A percentile compares a stretch with the other conserved stretches of the same genome.
phyloP scores from a whole-genome alignment of 2,113 vertebrate species.

The Monarcha castaneiventris region DNA sequence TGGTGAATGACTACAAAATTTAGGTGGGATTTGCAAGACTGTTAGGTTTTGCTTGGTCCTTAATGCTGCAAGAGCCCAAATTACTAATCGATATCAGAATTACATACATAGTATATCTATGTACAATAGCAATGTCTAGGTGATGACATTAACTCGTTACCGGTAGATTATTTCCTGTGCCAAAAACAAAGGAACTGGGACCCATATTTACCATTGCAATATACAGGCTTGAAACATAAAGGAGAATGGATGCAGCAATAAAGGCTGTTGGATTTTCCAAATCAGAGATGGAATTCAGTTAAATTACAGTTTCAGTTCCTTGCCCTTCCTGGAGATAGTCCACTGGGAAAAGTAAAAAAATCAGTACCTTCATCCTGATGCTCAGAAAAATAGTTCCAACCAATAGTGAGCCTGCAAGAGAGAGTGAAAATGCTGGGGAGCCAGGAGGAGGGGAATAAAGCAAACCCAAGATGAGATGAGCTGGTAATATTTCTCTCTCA shows the following conservation, averaged over 20 bases:
- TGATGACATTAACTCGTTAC: not conserved
- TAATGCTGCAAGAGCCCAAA: not conserved
- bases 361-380: not conserved
- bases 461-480: not conserved
- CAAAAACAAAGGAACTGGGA: not conserved
- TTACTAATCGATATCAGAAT: not conserved
- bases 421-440: not conserved
- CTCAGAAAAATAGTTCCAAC: not conserved
- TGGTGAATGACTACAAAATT: not conserved
- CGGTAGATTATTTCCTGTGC: not conserved
- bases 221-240: not conserved
- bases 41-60: not conserved
- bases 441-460: not conserved
- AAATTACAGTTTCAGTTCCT: not conserved
- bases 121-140: not conserved
- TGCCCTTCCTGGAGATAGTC: not conserved
- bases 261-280: not conserved
- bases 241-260: not conserved
- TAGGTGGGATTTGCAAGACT: not conserved
- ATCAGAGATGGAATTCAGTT: not conserved
- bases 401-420: not conserved
- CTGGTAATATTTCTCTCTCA: not conserved
- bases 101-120: not conserved
- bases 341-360: not conserved
- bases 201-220: not conserved